Percentiles rank a stretch among this genome's conserved stretches.
Evolutionary conservation across 2,113 vertebrate species (phyloP).

Genomic region (Perca flavescens): DNA sequence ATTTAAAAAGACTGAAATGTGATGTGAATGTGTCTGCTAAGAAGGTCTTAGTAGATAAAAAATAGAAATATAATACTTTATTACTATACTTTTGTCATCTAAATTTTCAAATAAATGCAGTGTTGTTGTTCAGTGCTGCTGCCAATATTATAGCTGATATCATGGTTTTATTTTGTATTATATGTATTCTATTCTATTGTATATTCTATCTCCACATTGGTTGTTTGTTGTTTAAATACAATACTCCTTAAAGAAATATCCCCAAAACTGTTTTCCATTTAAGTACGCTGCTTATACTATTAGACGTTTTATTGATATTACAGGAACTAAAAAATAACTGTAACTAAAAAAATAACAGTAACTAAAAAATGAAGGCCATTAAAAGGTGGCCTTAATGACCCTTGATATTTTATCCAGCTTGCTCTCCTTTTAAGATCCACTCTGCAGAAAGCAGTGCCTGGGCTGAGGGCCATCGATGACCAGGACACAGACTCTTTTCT

Average conservation of each 20-base stretch:
- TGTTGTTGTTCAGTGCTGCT: not conserved
- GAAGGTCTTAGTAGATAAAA: not conserved
- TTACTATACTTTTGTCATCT: not conserved
- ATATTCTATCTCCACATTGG: not conserved
- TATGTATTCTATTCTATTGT: not conserved
- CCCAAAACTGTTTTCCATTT: not conserved
- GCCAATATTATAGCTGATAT: not conserved
- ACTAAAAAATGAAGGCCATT: not conserved
- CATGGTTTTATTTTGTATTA: not conserved
- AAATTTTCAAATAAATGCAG: not conserved
- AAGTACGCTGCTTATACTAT: not conserved
- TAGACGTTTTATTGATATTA: not conserved
- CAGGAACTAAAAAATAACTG: not conserved
- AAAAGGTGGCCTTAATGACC: not conserved
- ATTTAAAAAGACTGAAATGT: not conserved
- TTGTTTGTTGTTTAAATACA: not conserved
- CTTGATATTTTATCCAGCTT: not conserved
- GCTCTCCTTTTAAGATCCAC: slow-evolving; percentile 78
- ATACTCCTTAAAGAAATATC: not conserved
- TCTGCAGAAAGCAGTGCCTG: slow-evolving; percentile 82
- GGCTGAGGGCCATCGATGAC: slow-evolving; percentile 84
- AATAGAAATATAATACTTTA: not conserved
- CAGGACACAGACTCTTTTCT: slow-evolving; percentile 70
- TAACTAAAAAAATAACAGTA: no score
- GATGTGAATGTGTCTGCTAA: not conserved